Evolutionary conservation across 2,888 invertebrate genomes (phyloP).

Genomic region (Pilophorus perplexus): DNA sequence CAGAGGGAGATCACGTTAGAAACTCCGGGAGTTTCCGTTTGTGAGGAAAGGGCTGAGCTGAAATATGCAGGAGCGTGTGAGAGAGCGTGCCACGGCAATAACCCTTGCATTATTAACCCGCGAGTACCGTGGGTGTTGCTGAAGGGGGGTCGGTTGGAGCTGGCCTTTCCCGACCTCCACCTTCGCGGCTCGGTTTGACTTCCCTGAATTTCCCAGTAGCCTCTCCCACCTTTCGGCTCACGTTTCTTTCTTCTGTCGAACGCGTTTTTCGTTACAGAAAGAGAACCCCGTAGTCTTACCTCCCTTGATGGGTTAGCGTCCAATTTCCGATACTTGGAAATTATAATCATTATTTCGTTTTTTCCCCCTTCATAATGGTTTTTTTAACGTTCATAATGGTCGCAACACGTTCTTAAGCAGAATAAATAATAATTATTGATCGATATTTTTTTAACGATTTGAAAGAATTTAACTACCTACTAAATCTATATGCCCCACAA

Average conservation of each 20-base stretch:
- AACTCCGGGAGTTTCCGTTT: slow-evolving; percentile 5
- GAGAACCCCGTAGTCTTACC: no score
- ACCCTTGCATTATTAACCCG: slow-evolving; percentile 32
- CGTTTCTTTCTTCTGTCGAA: slow-evolving; percentile 14
- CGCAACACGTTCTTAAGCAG: no score
- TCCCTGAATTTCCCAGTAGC: slow-evolving; percentile 30
- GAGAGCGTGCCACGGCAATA: slow-evolving; percentile 35
- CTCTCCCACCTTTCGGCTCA: slow-evolving; percentile 7
- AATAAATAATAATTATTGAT: no score
- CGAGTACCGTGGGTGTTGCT: no score
- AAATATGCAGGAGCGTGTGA: slow-evolving; percentile 35
- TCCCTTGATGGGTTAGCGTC: no score
- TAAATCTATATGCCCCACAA: no score
- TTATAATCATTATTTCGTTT: no score
- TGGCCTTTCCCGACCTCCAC: slow-evolving; percentile 9
- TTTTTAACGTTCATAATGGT: no score
- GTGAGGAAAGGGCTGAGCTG: slow-evolving; percentile 23
- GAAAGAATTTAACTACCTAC: no score
- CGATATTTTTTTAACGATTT: no score
- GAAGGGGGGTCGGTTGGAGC: not conserved
- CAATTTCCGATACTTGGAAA: no score
- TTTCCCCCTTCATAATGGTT: no score
- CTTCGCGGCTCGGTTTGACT: slow-evolving; percentile 10
- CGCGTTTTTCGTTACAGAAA: slow-evolving; percentile 1
- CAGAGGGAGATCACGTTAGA: slow-evolving; percentile 14